phyloP scores from a whole-genome alignment of 2,797 vertebrate species.

The Lerista edwardsae region DNA sequence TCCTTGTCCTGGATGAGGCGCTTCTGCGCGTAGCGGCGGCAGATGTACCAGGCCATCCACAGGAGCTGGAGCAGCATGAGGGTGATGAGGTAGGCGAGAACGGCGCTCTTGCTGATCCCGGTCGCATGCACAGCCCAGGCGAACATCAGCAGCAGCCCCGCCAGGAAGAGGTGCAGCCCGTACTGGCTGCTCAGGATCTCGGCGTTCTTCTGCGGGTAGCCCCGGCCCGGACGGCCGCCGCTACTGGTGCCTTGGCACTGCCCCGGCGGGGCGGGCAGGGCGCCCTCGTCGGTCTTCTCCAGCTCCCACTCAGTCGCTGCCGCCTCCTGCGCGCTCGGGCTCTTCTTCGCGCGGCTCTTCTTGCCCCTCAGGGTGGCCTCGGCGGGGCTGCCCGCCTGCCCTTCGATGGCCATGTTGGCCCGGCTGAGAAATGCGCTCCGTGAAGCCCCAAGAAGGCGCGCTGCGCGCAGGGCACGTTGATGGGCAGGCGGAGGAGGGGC shows the following conservation, averaged over 20 bases:
- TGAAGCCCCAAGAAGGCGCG: too few species aligned
- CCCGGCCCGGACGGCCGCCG: slow-evolving; percentile 28
- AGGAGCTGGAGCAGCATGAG: slow-evolving; percentile 92
- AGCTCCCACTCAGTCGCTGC: slow-evolving; percentile 17
- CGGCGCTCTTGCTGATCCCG: slow-evolving; percentile 83
- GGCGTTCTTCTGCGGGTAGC: slow-evolving; percentile 89
- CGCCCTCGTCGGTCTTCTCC: slow-evolving; percentile 14
- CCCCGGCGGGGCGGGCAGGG: too few species aligned
- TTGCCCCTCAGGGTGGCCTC: not conserved
- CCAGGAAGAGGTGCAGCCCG: slow-evolving; percentile 89
- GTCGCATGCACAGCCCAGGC: slow-evolving; percentile 85
- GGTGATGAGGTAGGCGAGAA: slow-evolving; percentile 86
- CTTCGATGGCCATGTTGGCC: not conserved
- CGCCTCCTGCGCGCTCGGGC: not conserved
- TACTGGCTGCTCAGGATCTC: slow-evolving; percentile 95
- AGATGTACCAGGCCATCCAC: slow-evolving; percentile 97
- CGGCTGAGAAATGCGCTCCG: too few species aligned
- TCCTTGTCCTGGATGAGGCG: slow-evolving; percentile 85
- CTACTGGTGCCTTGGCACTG: not conserved
- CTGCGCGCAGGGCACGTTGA: not conserved
- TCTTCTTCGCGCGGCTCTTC: not conserved
- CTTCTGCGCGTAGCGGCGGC: slow-evolving; percentile 82
- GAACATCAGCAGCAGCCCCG: slow-evolving; percentile 89
- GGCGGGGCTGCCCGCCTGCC: not conserved
- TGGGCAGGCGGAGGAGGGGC: not conserved